phyloP scores from a whole-genome alignment of 2,113 vertebrate species.

The Ptyas mucosa region DNA sequence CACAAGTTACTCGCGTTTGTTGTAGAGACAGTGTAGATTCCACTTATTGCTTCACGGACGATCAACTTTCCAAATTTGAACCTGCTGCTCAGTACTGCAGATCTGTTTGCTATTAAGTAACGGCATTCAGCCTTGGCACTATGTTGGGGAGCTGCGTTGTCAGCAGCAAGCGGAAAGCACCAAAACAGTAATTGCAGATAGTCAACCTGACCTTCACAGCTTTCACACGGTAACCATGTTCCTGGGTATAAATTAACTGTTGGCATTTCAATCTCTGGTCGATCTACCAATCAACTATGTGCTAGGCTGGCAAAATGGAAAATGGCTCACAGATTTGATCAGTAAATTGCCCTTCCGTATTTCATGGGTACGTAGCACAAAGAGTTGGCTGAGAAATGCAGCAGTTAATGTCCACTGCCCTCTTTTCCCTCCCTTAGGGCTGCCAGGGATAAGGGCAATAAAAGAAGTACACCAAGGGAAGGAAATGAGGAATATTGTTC shows the following conservation, averaged over 20 bases:
- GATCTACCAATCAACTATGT: slow-evolving; percentile 1
- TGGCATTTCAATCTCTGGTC: slow-evolving; percentile 20
- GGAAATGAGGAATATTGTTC: not conserved
- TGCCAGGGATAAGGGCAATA: not conserved
- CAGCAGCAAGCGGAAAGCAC: not conserved
- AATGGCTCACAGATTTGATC: not conserved
- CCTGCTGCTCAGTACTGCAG: slow-evolving; percentile 22
- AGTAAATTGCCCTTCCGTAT: not conserved
- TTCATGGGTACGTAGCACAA: not conserved
- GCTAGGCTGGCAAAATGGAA: not conserved
- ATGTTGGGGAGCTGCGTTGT: not conserved
- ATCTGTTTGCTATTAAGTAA: not conserved
- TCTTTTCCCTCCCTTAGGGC: not conserved
- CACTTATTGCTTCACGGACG: slow-evolving; percentile 11
- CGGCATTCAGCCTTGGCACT: slow-evolving; percentile 28
- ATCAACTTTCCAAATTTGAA: slow-evolving; percentile 36
- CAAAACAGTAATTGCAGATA: not conserved
- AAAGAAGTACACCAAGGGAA: not conserved
- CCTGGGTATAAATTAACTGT: slow-evolving; percentile 2
- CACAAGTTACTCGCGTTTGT: slow-evolving; percentile 12
- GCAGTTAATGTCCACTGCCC: not conserved
- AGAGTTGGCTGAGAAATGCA: not conserved
- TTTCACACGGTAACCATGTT: not conserved
- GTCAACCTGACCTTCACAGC: slow-evolving; percentile 3
- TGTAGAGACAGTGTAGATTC: slow-evolving; percentile 19